Percentiles rank a stretch among this genome's conserved stretches.
phyloP scores from a whole-genome alignment of 2,113 vertebrate genomes.

The Saguinus imperator region DNA sequence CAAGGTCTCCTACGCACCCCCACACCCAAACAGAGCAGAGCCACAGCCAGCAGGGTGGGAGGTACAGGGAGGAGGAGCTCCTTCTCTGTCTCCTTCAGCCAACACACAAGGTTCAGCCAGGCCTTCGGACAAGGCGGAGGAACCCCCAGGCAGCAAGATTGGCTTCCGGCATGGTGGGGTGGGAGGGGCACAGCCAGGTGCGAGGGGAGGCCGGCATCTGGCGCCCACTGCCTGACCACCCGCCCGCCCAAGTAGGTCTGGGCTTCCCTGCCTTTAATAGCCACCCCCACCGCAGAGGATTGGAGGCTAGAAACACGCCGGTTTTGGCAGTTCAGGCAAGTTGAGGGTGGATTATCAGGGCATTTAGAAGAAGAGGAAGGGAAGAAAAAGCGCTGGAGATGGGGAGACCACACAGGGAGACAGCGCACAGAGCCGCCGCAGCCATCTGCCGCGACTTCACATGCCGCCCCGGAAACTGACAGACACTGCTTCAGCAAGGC shows the following conservation, averaged over 20 bases:
- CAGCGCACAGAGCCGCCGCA: slow-evolving; percentile 86
- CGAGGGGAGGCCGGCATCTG: slow-evolving; percentile 77
- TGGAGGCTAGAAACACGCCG: slow-evolving; percentile 76
- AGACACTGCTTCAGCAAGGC: slow-evolving; percentile 90
- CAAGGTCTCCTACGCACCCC: too few species aligned
- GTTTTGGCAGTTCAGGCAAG: slow-evolving; percentile 76
- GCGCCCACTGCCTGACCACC: slow-evolving; percentile 67
- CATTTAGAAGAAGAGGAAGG: slow-evolving; percentile 81
- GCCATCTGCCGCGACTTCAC: slow-evolving; percentile 93
- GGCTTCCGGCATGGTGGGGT: slow-evolving; percentile 63
- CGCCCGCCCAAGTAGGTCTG: slow-evolving; percentile 73
- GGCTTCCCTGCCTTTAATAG: slow-evolving; percentile 75
- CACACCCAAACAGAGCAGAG: background rate
- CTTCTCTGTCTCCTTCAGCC: background rate
- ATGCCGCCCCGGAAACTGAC: slow-evolving; percentile 89
- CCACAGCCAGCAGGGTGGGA: background rate
- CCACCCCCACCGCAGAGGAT: slow-evolving; percentile 75
- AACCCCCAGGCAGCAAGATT: slow-evolving; percentile 71
- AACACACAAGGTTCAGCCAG: slow-evolving; percentile 42
- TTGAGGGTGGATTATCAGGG: slow-evolving; percentile 86
- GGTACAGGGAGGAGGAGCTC: background rate
- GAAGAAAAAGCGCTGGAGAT: background rate
- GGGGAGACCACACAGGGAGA: slow-evolving; percentile 93
- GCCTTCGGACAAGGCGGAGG: slow-evolving; percentile 60
- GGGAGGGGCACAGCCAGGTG: slow-evolving; percentile 68